Evolutionary conservation across 2,797 vertebrate species (phyloP).

Genomic region (Scolopax bukidnonensis): DNA sequence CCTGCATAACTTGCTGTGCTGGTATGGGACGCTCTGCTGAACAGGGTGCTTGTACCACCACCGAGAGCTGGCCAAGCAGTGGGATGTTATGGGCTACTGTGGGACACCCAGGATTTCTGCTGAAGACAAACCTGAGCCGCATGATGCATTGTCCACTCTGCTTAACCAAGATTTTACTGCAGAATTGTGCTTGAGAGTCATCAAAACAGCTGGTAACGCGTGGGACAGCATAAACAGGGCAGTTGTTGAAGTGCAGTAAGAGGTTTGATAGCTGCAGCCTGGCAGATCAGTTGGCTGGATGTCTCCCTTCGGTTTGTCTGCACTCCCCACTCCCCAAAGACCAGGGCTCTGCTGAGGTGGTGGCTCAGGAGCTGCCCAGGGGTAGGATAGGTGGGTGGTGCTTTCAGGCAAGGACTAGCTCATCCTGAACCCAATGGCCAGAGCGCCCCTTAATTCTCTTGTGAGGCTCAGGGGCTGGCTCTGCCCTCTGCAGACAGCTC

Average conservation of each 20-base stretch:
- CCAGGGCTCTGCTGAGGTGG: neutral
- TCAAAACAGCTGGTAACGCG: neutral
- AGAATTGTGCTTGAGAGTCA: neutral
- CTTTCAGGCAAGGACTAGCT: neutral
- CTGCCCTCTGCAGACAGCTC: neutral
- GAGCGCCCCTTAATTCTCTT: neutral
- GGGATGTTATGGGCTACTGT: neutral
- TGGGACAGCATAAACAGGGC: neutral
- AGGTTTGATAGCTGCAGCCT: neutral
- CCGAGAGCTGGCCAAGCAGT: neutral
- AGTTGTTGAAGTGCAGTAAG: neutral
- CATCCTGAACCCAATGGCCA: neutral
- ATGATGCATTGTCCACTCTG: neutral
- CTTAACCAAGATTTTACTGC: neutral
- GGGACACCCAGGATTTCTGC: neutral
- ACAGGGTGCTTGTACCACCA: neutral
- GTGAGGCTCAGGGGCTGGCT: neutral
- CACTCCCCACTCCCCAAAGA: neutral
- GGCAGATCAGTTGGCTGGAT: neutral
- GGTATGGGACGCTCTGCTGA: neutral
- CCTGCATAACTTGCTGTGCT: too few relatives aligned
- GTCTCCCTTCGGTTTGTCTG: neutral
- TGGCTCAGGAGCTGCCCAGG: neutral
- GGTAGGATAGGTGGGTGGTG: accelerated
- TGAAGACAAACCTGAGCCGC: neutral